Conservation (phyloP, 2,888 invertebrate species). For the Sclerodermus sp. region DNA sequence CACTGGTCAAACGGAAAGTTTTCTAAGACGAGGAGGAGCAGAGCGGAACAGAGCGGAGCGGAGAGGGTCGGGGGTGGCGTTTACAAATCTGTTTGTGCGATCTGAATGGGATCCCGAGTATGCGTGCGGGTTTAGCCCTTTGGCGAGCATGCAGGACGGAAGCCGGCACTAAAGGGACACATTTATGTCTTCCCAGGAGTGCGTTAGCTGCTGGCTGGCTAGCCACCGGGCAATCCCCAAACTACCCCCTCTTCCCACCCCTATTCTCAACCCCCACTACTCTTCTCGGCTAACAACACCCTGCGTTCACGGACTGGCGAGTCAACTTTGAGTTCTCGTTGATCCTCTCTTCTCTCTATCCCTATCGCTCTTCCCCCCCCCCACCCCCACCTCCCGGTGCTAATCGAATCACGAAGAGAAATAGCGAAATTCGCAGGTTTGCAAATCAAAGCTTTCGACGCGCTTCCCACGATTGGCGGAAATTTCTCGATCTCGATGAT, state of each 20-base stretch:
- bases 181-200: slow-evolving; percentile 36
- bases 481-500: too few relatives aligned
- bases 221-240: slow-evolving; percentile 13
- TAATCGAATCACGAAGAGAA: slow-evolving; percentile 16
- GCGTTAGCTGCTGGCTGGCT: slow-evolving; percentile 22
- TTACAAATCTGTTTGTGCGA: background rate
- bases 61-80: background rate
- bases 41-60: too few relatives aligned
- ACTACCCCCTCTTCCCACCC: too few relatives aligned
- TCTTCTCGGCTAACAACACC: slow-evolving; percentile 11
- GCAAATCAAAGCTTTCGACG: too few relatives aligned
- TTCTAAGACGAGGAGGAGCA: too few relatives aligned
- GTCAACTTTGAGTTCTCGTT: slow-evolving; percentile 13
- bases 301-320: slow-evolving; percentile 9
- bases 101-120: background rate
- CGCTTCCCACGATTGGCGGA: too few relatives aligned
- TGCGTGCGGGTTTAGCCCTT: slow-evolving; percentile 9
- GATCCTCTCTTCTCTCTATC: too few relatives aligned
- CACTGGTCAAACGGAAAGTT: too few relatives aligned
- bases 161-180: slow-evolving; percentile 40
- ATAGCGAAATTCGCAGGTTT: too few relatives aligned
- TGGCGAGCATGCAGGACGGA: slow-evolving; percentile 23
- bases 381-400: slow-evolving; percentile 9
- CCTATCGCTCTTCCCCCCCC: too few relatives aligned
- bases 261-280: slow-evolving; percentile 1